Evolutionary conservation across 2,797 vertebrate species (phyloP).

Genomic region (Hippopotamyrus pictus): DNA sequence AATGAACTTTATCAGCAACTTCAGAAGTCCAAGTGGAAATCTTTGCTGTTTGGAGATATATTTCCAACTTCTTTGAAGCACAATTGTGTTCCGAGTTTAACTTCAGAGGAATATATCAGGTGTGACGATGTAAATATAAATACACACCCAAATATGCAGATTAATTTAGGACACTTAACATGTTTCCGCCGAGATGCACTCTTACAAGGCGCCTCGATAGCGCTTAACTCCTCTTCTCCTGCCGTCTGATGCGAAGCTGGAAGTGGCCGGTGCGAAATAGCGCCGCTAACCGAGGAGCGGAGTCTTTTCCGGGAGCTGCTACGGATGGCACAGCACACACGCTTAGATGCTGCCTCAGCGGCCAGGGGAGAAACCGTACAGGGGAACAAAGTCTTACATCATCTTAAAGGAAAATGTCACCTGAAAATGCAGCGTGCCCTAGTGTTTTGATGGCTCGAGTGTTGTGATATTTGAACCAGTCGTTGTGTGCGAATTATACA

Average conservation of each 20-base stretch:
- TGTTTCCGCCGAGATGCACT: neutral
- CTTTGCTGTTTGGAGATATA: neutral
- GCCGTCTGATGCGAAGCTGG: conserved; percentile 29
- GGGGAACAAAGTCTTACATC: conserved; percentile 87
- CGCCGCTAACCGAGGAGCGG: conserved; percentile 45
- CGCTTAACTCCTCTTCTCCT: neutral
- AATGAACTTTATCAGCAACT: neutral
- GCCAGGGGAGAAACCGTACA: conserved; percentile 67
- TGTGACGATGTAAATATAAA: neutral
- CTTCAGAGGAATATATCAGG: neutral
- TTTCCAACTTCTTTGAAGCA: conserved; percentile 1
- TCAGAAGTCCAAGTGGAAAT: neutral
- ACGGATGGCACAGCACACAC: conserved; percentile 53
- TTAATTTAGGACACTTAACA: neutral
- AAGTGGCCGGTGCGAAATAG: conserved; percentile 44
- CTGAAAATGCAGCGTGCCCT: conserved; percentile 33
- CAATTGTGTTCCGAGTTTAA: neutral
- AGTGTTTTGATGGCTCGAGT: neutral
- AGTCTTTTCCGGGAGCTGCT: conserved; percentile 34
- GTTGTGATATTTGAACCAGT: neutral
- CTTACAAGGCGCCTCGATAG: neutral
- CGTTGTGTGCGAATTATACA: neutral
- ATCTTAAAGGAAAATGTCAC: conserved; percentile 92
- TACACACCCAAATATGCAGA: neutral
- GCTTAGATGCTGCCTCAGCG: conserved; percentile 71